Conservation (phyloP, 2,888 invertebrate genomes). For the Chelonus formosanus region DNA sequence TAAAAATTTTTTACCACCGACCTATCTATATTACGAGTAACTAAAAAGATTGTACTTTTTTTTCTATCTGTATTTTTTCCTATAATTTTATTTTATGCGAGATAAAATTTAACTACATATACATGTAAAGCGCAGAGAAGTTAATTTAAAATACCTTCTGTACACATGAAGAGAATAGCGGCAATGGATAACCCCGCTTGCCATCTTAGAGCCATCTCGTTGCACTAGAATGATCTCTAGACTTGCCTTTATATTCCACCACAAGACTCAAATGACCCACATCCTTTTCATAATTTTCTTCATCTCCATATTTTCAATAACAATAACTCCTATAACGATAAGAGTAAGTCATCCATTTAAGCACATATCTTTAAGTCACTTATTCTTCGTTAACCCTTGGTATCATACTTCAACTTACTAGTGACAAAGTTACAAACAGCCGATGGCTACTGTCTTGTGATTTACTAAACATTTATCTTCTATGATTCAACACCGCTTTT, state of each 20-base stretch:
- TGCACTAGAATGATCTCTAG: conserved; percentile 28
- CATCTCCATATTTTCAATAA: conserved; percentile 18
- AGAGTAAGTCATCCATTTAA: conserved; percentile 8
- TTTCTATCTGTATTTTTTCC: no score
- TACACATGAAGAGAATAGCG: conserved; percentile 63
- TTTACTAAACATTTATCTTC: conserved; percentile 10
- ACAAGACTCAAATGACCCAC: conserved; percentile 47
- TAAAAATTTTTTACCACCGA: no score
- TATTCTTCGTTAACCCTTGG: background rate
- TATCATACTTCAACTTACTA: conserved; percentile 3
- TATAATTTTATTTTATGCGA: no score
- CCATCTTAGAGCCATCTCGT: conserved; percentile 64
- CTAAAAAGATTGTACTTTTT: no score
- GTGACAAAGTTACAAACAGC: conserved; percentile 1
- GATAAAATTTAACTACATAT: no score
- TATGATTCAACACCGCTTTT: background rate
- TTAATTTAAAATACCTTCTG: conserved; percentile 56
- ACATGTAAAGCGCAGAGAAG: background rate
- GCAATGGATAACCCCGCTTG: conserved; percentile 63
- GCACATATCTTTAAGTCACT: conserved; percentile 4
- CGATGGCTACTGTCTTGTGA: background rate
- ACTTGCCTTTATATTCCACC: conserved; percentile 22
- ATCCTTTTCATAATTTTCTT: conserved; percentile 38
- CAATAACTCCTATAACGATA: background rate
- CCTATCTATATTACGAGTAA: no score